A percentile compares a stretch with the other conserved stretches of the same genome.
phyloP scores from a whole-genome alignment of 2,113 vertebrate genomes.

The Progne subis region DNA sequence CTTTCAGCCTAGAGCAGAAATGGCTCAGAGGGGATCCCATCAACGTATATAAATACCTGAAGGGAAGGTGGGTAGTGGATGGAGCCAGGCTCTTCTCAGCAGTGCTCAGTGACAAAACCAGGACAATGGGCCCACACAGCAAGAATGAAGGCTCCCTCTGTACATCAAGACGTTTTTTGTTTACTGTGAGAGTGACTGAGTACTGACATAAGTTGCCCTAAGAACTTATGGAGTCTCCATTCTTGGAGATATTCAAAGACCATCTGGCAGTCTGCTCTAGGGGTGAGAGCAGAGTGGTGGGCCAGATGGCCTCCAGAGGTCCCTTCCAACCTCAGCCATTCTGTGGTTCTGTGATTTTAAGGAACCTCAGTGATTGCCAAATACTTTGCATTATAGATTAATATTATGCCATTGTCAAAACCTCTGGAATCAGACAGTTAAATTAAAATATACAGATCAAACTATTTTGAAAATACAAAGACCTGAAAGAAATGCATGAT shows the following conservation, averaged over 20 bases:
- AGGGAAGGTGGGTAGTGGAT: neutral
- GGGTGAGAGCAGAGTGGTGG: neutral
- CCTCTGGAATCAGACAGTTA: neutral
- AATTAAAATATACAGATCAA: neutral
- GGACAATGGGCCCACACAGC: neutral
- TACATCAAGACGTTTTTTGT: neutral
- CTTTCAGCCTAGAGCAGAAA: neutral
- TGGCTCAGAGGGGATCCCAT: neutral
- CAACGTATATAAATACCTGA: neutral
- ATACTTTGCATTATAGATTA: neutral
- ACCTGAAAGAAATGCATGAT: neutral
- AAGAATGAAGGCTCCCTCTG: neutral
- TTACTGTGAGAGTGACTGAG: neutral
- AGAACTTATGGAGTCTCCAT: neutral
- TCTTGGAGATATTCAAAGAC: neutral
- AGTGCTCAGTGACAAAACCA: neutral
- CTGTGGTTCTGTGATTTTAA: neutral
- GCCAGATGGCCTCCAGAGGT: neutral
- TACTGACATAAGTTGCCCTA: rapidly evolving
- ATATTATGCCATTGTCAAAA: neutral
- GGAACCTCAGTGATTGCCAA: neutral
- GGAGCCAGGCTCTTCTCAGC: neutral
- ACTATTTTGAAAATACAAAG: neutral
- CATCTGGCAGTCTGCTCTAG: neutral
- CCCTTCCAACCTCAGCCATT: neutral